Base-by-base conservation (phyloP, 2,888 invertebrate species). In the Sarcophaga carnaria region DNA sequence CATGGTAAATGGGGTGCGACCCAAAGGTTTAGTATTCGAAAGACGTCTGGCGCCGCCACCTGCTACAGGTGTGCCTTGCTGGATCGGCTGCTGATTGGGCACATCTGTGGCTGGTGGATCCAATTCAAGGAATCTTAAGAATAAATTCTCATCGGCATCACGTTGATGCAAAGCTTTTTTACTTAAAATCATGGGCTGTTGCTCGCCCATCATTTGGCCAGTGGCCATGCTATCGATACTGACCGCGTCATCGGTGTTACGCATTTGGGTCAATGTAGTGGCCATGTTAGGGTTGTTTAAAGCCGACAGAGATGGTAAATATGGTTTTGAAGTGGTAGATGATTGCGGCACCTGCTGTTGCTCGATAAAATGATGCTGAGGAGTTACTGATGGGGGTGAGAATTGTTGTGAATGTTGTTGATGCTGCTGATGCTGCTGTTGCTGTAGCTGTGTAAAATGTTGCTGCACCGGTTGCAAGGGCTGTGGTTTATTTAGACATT, bases 1-100 rank as follows among this genome's bases (percentile, higher is more conserved):
- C 85, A 96, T 95, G 20, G 97, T 97, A 91, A 97, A 97, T 0
- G 97, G 97, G 2, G 97, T 97, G 82, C 97, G 95, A 12, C 97
- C 97, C 87, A 95, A 94, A 4, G 89, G 90, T 67, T 90, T 90
- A 1, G 90, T 88, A 62, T 88, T 88, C 1, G 85, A 86, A 14
- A 89, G 95, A 93, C 90, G 94, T 93, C 85, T 87, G 22, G 72
- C 49, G 14, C 60, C 60, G 20, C 60, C 67, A 2, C 83, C 69
- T 3, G 84, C 80, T 62, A 71, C 70, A 5, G 85, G 87, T 11
- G 86, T 80, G 66, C 80, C 83, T 37, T 37, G 37, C 8, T 37
- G 37, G 10, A 10, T 8, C 37, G 37, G 37, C 37, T 8, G 37
- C 62, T 47, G 71, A 25, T 6, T 71, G 27, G 8, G 77, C n/a